Percentiles rank a stretch among this genome's conserved stretches.
Evolutionary conservation across 2,888 invertebrate species (phyloP).

Genomic region (Thysanoteuthis rhombus): DNA sequence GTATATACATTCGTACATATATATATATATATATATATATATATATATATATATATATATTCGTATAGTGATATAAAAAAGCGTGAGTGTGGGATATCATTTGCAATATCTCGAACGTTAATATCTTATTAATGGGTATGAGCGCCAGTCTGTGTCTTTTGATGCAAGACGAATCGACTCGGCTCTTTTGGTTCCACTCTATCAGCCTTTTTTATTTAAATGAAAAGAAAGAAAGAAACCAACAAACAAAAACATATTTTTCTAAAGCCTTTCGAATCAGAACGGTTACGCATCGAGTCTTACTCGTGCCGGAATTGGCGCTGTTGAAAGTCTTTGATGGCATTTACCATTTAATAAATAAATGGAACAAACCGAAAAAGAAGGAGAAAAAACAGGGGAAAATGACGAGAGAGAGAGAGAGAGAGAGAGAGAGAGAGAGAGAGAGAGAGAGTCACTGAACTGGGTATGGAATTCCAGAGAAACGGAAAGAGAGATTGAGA

Average conservation of each 20-base stretch:
- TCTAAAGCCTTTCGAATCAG: neutral
- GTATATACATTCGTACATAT: neutral
- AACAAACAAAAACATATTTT: too few species aligned
- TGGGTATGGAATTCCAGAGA: neutral
- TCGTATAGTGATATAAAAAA: too few species aligned
- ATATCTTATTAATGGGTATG: neutral
- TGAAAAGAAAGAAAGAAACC: neutral
- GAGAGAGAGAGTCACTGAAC: neutral
- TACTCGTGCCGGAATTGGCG: neutral
- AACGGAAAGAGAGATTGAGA: neutral
- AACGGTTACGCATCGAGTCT: neutral
- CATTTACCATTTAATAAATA: neutral
- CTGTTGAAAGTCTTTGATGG: neutral
- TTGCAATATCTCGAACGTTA: neutral
- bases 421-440: neutral
- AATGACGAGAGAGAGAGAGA: neutral
- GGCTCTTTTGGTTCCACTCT: neutral
- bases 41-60: neutral
- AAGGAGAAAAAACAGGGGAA: neutral
- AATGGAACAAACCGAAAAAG: neutral
- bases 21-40: neutral
- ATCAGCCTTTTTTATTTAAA: conserved; percentile 1
- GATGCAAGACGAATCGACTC: neutral
- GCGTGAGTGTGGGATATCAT: neutral
- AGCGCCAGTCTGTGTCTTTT: neutral